Evolutionary conservation across 2,888 invertebrate genomes (phyloP).

Genomic region (Galeruca laticollis): DNA sequence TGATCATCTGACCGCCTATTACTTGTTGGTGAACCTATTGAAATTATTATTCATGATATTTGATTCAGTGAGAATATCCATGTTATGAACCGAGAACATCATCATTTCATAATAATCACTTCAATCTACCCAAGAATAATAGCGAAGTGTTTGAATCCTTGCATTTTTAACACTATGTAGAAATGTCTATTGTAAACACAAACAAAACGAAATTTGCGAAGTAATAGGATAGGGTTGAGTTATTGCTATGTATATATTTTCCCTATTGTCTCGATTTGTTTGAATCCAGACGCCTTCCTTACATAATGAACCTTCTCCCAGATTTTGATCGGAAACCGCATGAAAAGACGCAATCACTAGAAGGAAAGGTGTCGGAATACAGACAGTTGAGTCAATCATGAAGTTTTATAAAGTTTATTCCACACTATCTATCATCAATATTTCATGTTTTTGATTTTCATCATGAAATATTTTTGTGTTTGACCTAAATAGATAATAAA

Average conservation of each 20-base stretch:
- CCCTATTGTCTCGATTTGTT: conserved; percentile 28
- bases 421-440: neutral
- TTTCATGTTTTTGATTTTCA: neutral
- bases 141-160: neutral
- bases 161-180: neutral
- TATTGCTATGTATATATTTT: conserved; percentile 12
- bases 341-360: conserved; percentile 12
- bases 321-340: conserved; percentile 17
- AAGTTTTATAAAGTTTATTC: conserved; percentile 4
- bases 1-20: too few species aligned
- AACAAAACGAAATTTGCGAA: conserved; percentile 21
- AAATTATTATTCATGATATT: too few species aligned
- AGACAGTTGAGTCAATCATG: conserved; percentile 16
- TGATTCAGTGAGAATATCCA: too few species aligned
- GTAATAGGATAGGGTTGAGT: conserved; percentile 27
- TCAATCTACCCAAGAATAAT: neutral
- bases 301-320: conserved; percentile 25
- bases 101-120: too few species aligned
- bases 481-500: neutral
- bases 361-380: conserved; percentile 26
- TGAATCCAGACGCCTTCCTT: conserved; percentile 23
- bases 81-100: too few species aligned
- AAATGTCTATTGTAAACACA: neutral
- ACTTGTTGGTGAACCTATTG: too few species aligned
- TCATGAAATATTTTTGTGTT: neutral